A percentile compares a stretch with the other conserved stretches of the same genome.
Conservation (phyloP, 2,888 invertebrate genomes). For the Lasius platythorax region DNA sequence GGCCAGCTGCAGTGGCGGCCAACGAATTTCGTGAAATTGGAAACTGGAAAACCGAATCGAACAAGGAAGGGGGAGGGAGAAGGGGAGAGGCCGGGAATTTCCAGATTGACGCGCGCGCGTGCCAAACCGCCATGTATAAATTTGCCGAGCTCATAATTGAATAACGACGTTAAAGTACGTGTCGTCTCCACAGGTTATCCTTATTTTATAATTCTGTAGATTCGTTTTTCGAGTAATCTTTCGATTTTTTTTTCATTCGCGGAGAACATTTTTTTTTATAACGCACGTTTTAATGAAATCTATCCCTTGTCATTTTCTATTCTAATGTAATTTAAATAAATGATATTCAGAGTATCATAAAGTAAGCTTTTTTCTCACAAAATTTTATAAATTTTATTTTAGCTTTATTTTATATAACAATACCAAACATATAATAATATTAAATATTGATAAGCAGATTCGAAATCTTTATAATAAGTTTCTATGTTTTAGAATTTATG, state of each 20-base stretch:
- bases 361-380: not conserved
- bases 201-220: constrained; percentile 31
- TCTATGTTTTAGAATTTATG: not conserved
- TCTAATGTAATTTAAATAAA: not conserved
- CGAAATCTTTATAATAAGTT: not conserved
- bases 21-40: constrained; percentile 61
- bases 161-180: constrained; percentile 46
- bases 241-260: not conserved
- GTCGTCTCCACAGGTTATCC: not conserved
- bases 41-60: constrained; percentile 47
- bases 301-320: not conserved
- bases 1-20: constrained; percentile 43
- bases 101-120: constrained; percentile 57
- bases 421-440: not conserved
- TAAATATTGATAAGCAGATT: not conserved
- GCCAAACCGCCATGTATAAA: constrained; percentile 45
- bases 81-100: constrained; percentile 33
- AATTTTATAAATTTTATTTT: not conserved
- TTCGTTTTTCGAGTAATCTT: constrained; percentile 1
- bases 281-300: not conserved
- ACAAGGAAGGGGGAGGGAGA: not conserved
- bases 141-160: constrained; percentile 47
- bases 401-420: not conserved
- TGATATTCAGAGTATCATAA: not conserved
- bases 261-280: not conserved